Base-by-base conservation (phyloP, 2,888 invertebrate genomes). In the Diarsia mendica region DNA sequence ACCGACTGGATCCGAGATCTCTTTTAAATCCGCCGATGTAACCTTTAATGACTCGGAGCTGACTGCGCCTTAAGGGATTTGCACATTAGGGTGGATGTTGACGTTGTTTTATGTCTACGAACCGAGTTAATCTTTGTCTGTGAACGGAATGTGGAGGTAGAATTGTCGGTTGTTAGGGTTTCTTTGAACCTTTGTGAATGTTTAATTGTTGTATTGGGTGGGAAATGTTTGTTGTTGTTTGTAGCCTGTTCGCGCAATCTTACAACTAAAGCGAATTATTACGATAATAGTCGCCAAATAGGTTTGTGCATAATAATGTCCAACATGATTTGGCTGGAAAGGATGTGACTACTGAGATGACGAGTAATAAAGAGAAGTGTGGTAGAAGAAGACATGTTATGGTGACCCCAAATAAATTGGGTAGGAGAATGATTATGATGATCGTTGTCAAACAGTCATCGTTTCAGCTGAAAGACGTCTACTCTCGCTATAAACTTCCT, bases 1-100 rank as follows among this genome's bases (percentile, higher is more conserved):
- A 85, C 87, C 89, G 92, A 88, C 89, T 86, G 87, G 89, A 90
- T 90, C 91, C 87, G 88, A 90, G 92, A 93, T 92, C 92, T 93
- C 92, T 94, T 95, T 94, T 91, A 93, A 92, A 93, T 91, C 90
- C 89, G 82, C 82, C 90, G 85, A 87, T 90, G 91, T 90, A 89
- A 91, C 90, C 91, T 91, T 89, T 91, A 92, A 92, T 91, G 92
- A 90, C 79, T 87, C 88, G 81, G 67, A 84, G 80, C 79, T 86
- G 85, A 78, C 77, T 79, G 68, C 68, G 76, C 70, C 77, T 83
- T 77, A 68, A 77, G 73, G 75, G 73, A 85, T 86, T 82, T 80
- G 77, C 79, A 83, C 74, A 79, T 84, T 77, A 83, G 68, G 60
- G 44, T 15, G 13, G 55, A 67, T 33, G 48, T 72, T 49, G 61